phyloP scores from a whole-genome alignment of 2,797 vertebrate species.

The Scomberomorus guttatus region DNA sequence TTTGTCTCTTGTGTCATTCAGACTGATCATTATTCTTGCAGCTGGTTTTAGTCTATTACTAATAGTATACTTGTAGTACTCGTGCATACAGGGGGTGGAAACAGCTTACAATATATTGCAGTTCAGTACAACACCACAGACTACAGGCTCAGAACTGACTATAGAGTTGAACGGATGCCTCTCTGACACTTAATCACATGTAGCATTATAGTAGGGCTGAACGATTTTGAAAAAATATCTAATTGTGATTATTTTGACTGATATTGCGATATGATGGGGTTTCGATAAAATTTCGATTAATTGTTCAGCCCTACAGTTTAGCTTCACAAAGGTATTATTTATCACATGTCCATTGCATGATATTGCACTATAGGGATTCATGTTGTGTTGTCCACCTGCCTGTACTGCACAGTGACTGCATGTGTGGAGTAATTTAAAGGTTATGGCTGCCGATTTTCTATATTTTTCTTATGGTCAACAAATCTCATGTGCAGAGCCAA shows the following conservation, averaged over 20 bases:
- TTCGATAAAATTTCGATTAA: too few relatives aligned
- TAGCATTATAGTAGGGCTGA: too few relatives aligned
- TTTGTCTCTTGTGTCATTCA: not conserved
- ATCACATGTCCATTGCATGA: slow-evolving; percentile 5
- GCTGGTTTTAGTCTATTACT: not conserved
- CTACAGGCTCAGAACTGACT: too few relatives aligned
- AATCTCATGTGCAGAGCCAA: not conserved
- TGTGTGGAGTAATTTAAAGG: not conserved
- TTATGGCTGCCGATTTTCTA: not conserved
- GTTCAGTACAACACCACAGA: not conserved
- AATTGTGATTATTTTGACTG: too few relatives aligned
- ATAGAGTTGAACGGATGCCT: not conserved
- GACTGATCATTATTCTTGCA: too few relatives aligned
- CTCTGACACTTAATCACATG: not conserved
- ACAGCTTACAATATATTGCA: not conserved
- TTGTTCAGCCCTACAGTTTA: not conserved
- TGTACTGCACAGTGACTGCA: slow-evolving; percentile 14
- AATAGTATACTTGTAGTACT: not conserved
- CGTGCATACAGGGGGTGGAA: not conserved
- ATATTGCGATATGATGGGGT: too few relatives aligned
- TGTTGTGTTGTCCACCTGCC: slow-evolving; percentile 1
- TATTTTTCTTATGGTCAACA: not conserved
- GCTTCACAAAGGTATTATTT: not conserved
- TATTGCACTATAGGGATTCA: slow-evolving; percentile 1
- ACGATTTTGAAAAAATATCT: too few relatives aligned